phyloP scores from a whole-genome alignment of 2,888 invertebrate genomes.

The Ennomos erosarius region DNA sequence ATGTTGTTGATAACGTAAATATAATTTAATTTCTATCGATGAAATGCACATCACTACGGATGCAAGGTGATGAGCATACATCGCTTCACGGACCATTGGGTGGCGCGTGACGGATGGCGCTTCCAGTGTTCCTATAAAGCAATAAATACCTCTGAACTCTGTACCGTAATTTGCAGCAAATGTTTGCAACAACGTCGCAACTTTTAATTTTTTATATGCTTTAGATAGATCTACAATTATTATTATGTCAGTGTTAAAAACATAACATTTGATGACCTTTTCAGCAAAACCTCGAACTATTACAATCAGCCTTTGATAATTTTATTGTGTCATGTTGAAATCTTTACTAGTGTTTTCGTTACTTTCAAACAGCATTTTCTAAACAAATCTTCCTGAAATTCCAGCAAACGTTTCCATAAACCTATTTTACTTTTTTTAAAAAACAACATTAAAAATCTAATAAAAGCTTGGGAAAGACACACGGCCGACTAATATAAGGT shows the following conservation, averaged over 20 bases:
- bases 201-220: constrained; percentile 11
- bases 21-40: too few species aligned
- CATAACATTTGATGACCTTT: too few species aligned
- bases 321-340: too few species aligned
- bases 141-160: constrained; percentile 25
- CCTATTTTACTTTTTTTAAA: constrained; percentile 10
- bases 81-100: constrained; percentile 41
- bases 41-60: constrained; percentile 24
- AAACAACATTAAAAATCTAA: constrained; percentile 36
- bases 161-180: constrained; percentile 19
- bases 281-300: too few species aligned
- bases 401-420: too few species aligned
- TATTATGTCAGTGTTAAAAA: too few species aligned
- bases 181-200: constrained; percentile 1
- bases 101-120: constrained; percentile 41
- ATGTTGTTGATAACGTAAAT: too few species aligned
- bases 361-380: too few species aligned
- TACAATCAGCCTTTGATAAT: too few species aligned
- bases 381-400: too few species aligned
- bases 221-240: too few species aligned
- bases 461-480: constrained; percentile 34
- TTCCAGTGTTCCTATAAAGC: constrained; percentile 32
- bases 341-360: too few species aligned
- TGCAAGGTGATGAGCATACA: constrained; percentile 44
- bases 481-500: constrained; percentile 39